phyloP scores from a whole-genome alignment of 2,797 vertebrate genomes.

The Esox masquinongy region DNA sequence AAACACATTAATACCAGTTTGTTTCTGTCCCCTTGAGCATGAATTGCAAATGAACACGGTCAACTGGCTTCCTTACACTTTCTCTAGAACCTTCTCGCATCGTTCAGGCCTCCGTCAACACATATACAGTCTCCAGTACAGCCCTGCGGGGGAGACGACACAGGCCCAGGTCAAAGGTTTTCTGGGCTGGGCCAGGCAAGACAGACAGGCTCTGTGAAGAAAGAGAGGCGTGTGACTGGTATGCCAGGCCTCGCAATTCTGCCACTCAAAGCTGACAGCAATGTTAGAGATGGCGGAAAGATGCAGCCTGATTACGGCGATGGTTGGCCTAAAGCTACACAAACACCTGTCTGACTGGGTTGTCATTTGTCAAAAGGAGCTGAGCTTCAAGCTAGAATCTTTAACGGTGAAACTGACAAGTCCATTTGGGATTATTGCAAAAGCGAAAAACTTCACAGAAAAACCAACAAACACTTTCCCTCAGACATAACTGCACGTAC shows the following conservation, averaged over 20 bases:
- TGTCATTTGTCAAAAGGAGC: too few species aligned
- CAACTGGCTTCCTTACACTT: not conserved
- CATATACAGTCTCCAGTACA: not conserved
- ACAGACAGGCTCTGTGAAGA: not conserved
- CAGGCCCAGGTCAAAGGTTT: not conserved
- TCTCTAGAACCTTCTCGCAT: not conserved
- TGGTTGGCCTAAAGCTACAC: not conserved
- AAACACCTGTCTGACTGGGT: not conserved
- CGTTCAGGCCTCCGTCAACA: too few species aligned
- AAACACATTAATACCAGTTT: too few species aligned
- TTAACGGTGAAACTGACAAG: too few species aligned
- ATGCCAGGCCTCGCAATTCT: not conserved
- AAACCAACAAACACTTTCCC: too few species aligned
- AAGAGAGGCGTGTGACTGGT: not conserved
- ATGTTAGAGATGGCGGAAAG: not conserved
- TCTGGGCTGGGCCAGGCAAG: not conserved
- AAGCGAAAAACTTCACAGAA: too few species aligned
- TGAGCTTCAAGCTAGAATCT: too few species aligned
- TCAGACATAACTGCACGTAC: too few species aligned
- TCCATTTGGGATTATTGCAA: too few species aligned
- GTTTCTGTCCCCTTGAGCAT: not conserved
- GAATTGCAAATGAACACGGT: too few species aligned
- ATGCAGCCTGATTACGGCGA: conserved; percentile 24
- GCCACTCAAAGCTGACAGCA: not conserved
- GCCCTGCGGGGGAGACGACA: not conserved